Conservation (phyloP, 2,113 vertebrate species). For the Equus quagga region DNA sequence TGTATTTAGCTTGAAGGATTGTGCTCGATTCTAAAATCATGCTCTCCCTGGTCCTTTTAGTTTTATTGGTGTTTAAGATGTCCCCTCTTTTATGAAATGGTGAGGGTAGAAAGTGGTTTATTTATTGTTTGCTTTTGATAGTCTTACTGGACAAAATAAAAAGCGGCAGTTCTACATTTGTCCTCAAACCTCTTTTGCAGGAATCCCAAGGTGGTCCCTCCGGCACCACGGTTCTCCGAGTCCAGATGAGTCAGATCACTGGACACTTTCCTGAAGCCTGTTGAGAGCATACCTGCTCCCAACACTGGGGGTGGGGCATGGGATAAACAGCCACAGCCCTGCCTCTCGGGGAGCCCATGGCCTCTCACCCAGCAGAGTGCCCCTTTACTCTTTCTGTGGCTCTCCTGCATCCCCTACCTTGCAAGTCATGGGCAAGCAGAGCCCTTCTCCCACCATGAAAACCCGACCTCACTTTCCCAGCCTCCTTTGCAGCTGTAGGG, state of each 20-base stretch:
- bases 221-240: background rate
- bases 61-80: background rate
- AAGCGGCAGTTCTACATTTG: background rate
- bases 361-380: background rate
- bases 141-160: background rate
- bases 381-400: background rate
- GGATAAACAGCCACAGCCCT: background rate
- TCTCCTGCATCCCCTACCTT: background rate
- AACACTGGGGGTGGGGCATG: background rate
- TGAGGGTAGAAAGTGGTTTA: background rate
- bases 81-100: background rate
- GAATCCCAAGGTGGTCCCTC: background rate
- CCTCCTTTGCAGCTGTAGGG: background rate
- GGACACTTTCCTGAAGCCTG: background rate
- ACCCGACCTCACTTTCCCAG: conserved; percentile 22
- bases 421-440: background rate
- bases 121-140: conserved; percentile 25
- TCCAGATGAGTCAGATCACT: background rate
- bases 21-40: background rate
- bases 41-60: background rate
- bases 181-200: background rate
- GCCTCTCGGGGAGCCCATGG: background rate
- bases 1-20: background rate
- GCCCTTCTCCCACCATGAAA: background rate
- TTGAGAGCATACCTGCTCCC: background rate